Conservation (phyloP, 2,888 invertebrate genomes). For the Amorpha juglandis region DNA sequence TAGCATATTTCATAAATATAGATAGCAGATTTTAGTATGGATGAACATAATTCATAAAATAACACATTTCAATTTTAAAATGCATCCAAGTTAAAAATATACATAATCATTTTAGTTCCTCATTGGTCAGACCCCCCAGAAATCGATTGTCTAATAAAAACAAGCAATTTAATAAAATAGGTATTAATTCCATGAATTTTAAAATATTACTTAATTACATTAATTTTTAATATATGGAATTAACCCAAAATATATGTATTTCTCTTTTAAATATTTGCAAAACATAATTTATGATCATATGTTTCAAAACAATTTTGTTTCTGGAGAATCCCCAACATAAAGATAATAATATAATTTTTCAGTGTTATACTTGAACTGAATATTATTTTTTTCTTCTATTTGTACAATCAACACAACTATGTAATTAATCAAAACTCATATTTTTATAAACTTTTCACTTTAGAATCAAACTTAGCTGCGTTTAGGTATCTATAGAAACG, state of each 20-base stretch:
- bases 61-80: neutral
- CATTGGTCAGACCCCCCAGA: too few species aligned
- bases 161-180: too few species aligned
- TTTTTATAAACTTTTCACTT: neutral
- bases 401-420: constrained; percentile 4
- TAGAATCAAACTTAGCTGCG: neutral
- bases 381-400: neutral
- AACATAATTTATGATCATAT: neutral
- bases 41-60: constrained; percentile 7
- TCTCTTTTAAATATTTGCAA: too few species aligned
- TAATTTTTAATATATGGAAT: too few species aligned
- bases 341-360: too few species aligned
- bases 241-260: neutral
- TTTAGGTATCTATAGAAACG: neutral
- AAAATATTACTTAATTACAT: too few species aligned
- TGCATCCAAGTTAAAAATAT: neutral
- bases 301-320: neutral
- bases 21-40: neutral
- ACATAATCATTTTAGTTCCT: neutral
- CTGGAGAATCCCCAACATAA: neutral
- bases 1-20: constrained; percentile 27
- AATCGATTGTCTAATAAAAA: too few species aligned
- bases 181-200: too few species aligned
- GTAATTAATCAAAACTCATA: neutral
- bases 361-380: too few species aligned